A percentile compares a stretch with the other conserved stretches of the same genome.
phyloP scores from a whole-genome alignment of 1,140 invertebrate genomes.

The Branchinecta lindahli region DNA sequence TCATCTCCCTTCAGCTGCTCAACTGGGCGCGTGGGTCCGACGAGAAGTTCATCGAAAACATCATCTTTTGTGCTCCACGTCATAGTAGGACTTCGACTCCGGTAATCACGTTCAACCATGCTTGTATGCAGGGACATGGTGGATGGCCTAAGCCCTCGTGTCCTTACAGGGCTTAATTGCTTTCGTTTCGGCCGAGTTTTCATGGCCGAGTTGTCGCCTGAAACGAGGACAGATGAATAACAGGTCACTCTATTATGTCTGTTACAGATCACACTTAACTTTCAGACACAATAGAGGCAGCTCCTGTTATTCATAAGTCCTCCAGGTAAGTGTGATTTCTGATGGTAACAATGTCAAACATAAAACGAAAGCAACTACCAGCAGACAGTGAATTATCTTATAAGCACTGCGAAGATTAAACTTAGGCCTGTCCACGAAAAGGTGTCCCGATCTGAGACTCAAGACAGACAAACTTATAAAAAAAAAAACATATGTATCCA shows the following conservation, averaged over 20 bases:
- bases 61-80: not conserved
- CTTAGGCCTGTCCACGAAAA: too few relatives aligned
- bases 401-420: too few relatives aligned
- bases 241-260: not conserved
- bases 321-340: not conserved
- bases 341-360: not conserved
- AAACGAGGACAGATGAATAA: not conserved
- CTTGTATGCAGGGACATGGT: not conserved
- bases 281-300: not conserved
- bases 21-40: too few relatives aligned
- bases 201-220: not conserved
- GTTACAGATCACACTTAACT: constrained; percentile 2
- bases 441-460: too few relatives aligned
- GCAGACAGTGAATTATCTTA: too few relatives aligned
- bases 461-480: too few relatives aligned
- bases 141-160: not conserved
- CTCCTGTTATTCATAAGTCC: not conserved
- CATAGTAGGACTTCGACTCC: not conserved
- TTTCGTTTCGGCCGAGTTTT: not conserved
- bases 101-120: not conserved
- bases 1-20: too few relatives aligned
- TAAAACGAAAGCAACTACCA: too few relatives aligned
- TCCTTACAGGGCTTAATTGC: not conserved
- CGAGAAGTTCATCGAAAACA: not conserved
- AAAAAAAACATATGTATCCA: too few relatives aligned